These are phyloP conservation scores for Pangasius djambal DNA, from an alignment of 2,797 vertebrate species.

Conservation along the genomic window DNA sequence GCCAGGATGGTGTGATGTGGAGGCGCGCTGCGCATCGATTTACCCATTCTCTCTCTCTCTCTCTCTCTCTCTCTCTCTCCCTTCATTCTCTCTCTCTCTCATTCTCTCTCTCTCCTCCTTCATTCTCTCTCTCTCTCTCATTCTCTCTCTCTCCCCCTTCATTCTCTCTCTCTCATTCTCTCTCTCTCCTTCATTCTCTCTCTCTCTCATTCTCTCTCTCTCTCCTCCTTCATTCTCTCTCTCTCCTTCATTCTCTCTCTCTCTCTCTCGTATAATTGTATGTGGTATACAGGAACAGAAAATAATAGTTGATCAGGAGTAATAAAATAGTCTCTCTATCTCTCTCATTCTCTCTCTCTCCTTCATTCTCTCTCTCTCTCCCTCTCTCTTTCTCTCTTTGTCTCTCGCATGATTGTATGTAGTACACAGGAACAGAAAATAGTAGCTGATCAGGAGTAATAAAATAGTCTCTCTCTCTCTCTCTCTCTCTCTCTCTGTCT, in stretches of 20 bases:
- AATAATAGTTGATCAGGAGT: too few species aligned
- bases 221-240: not conserved
- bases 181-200: constrained; percentile 9
- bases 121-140: not conserved
- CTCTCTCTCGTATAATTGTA: constrained; percentile 13
- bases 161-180: constrained; percentile 26
- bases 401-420: too few species aligned
- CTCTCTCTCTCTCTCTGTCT: constrained; percentile 47
- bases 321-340: too few species aligned
- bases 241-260: constrained; percentile 28
- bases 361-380: not conserved
- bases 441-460: not conserved
- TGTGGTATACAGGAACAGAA: not conserved
- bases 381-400: too few species aligned
- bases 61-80: constrained; percentile 25
- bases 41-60: constrained; percentile 51
- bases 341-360: not conserved
- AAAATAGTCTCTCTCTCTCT: constrained; percentile 33
- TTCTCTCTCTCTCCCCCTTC: not conserved
- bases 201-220: constrained; percentile 29
- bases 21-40: constrained; percentile 82
- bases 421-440: not conserved
- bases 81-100: constrained; percentile 4
- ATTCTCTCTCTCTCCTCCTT: not conserved
- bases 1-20: constrained; percentile 78